A percentile compares a stretch with the other conserved stretches of the same genome.
These are phyloP conservation scores for Nematostella vectensis DNA, from an alignment of 92 coral and sea anemone genomes.

Conservation along the genomic window DNA sequence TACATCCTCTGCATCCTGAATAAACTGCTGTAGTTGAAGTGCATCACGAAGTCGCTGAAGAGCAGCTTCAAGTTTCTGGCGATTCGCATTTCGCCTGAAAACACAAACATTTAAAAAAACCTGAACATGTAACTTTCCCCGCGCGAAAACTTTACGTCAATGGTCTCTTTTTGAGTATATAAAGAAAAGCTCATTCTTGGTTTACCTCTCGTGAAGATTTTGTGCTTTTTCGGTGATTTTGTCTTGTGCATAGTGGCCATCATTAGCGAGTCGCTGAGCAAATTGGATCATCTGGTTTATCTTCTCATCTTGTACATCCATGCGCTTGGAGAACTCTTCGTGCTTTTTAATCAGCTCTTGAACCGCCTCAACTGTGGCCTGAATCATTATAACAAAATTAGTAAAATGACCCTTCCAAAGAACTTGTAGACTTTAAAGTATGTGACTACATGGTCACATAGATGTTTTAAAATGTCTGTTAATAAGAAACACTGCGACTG, in stretches of 20 bases:
- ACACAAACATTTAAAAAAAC: background rate
- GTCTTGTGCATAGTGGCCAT: constrained; percentile 88
- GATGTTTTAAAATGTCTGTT: too few species aligned
- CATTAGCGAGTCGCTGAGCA: constrained; percentile 82
- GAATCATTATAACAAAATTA: background rate
- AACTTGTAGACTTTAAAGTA: background rate
- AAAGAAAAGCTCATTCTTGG: background rate
- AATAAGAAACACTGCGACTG: too few species aligned
- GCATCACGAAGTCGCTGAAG: constrained; percentile 84
- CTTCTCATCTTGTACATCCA: constrained; percentile 93
- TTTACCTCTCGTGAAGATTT: constrained; percentile 84
- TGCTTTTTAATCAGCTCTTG: constrained; percentile 92
- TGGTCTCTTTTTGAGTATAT: too few species aligned
- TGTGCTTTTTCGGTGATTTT: constrained; percentile 94
- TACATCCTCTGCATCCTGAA: constrained; percentile 98
- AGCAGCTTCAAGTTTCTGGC: constrained; percentile 81
- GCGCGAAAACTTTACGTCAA: too few species aligned
- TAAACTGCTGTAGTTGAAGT: constrained; percentile 80
- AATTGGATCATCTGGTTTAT: constrained; percentile 88
- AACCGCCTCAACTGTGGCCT: constrained; percentile 97
- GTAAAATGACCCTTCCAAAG: background rate
- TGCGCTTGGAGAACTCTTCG: constrained; percentile 86
- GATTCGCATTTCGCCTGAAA: constrained; percentile 83
- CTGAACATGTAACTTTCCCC: background rate
- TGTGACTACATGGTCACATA: background rate